Evolutionary conservation across 2,113 vertebrate species (phyloP), one percentile per base, ranked within the genome.

Genomic region (Centropus bengalensis): DNA sequence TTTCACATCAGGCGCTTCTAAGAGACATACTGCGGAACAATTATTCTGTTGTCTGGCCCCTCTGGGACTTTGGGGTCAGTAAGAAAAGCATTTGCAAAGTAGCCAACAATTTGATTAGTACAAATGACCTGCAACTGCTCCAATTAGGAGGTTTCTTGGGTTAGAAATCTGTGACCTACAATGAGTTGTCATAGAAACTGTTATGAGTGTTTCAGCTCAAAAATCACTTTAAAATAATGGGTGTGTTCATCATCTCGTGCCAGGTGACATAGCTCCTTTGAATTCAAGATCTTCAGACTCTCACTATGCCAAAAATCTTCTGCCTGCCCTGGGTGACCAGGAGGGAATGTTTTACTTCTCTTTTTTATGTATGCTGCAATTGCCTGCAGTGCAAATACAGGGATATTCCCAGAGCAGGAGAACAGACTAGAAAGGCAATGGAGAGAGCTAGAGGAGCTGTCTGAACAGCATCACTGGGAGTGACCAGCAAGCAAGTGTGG

Each of bases 111-210:
- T 93, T 95, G 95, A 90, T 95, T 92, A 92, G 86, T 95, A 96
- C 80, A 96, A 96, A 96, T 84, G 73, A 93, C 88, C 73, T 95
- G 69, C 86, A 94, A 91, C 92, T 92, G 54, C 73, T 94, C 93
- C 88, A 96, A 63, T 95, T 95, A 96, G 85, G 69, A 90, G 88
- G 83, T 93, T 94, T 94, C 77, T 84, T 90, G 66, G 79, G 80
- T 95, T 95, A 84, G 91, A 94, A 96, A 88, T 91, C 90, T 60
- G 69, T 88, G 93, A 92, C 93, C 95, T 93, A 24, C 74, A 71
- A 62, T 17, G 82, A 84, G 86, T 95, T 92, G 95, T 96, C 95
- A 96, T 95, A 96, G 95, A 96, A 96, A 97, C 96, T 64, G 36
- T 88, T 88, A 60, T 2, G 30, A 93, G 75, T 0, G 1, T 94